phyloP scores from a whole-genome alignment of 2,113 vertebrate genomes.

The Alces alces region DNA sequence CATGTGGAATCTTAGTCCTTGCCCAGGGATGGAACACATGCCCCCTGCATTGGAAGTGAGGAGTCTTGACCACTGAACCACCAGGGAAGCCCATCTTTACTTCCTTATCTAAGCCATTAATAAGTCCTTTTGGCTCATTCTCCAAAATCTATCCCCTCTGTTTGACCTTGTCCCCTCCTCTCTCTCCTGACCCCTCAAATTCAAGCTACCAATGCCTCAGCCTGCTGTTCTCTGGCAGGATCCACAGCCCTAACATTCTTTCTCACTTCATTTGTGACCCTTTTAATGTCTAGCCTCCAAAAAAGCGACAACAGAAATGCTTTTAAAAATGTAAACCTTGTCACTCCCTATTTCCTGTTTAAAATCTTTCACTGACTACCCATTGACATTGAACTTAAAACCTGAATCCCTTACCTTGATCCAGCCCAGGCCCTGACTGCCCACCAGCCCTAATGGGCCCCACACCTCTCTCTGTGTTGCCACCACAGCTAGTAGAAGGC shows the following conservation, averaged over 20 bases:
- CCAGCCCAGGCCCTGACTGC: background rate
- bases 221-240: background rate
- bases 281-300: background rate
- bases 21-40: background rate
- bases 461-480: background rate
- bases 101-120: background rate
- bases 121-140: background rate
- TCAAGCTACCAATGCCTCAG: background rate
- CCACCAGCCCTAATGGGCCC: background rate
- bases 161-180: background rate
- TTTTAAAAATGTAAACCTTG: background rate
- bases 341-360: background rate
- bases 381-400: background rate
- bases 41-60: background rate
- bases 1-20: background rate
- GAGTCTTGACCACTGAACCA: background rate
- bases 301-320: background rate
- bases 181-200: background rate
- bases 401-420: background rate
- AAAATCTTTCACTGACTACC: background rate
- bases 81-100: background rate
- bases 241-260: background rate
- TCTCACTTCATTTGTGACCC: background rate
- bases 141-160: background rate
- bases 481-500: background rate